Percentiles rank a stretch among this genome's conserved stretches.
These are phyloP conservation scores for Brachirus orientalis DNA, from an alignment of 2,113 vertebrate genomes.

Conservation along the genomic window DNA sequence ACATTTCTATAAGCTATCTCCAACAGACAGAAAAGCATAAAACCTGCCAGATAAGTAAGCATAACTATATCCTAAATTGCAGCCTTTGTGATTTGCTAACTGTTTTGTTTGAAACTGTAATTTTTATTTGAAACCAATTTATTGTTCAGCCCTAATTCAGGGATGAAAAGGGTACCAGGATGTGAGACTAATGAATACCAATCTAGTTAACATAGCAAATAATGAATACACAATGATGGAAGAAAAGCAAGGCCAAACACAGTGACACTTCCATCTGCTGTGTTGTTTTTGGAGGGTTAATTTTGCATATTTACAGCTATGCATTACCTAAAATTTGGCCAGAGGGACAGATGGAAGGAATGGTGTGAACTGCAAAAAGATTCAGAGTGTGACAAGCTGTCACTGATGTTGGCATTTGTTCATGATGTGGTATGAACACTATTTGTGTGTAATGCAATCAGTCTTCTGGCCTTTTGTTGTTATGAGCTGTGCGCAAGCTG, in stretches of 20 bases:
- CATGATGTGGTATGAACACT: slow-evolving; percentile 31
- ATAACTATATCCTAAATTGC: too few species aligned
- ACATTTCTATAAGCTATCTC: too few species aligned
- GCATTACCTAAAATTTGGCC: slow-evolving; percentile 23
- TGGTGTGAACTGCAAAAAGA: slow-evolving; percentile 24
- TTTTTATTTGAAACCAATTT: too few species aligned
- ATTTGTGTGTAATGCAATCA: slow-evolving; percentile 52
- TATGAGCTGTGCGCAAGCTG: slow-evolving; percentile 26
- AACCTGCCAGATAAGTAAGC: too few species aligned
- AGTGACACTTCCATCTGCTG: slow-evolving; percentile 31
- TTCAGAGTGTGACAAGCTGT: slow-evolving; percentile 58
- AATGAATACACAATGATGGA: slow-evolving; percentile 20
- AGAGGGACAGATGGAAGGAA: slow-evolving; percentile 51
- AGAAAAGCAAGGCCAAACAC: slow-evolving; percentile 9
- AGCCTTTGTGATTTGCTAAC: too few species aligned
- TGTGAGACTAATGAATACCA: slow-evolving; percentile 5
- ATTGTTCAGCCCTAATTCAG: background rate
- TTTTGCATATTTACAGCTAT: slow-evolving; percentile 50
- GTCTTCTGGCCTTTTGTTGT: slow-evolving; percentile 60
- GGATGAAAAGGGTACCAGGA: background rate
- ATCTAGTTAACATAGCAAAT: slow-evolving; percentile 27
- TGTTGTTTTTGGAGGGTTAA: slow-evolving; percentile 28
- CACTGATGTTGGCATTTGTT: slow-evolving; percentile 45
- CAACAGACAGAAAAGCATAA: too few species aligned
- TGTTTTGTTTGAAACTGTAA: too few species aligned